These are phyloP conservation scores for Propithecus perrieri DNA, from an alignment of 2,797 vertebrate genomes.

Conservation along the genomic window DNA sequence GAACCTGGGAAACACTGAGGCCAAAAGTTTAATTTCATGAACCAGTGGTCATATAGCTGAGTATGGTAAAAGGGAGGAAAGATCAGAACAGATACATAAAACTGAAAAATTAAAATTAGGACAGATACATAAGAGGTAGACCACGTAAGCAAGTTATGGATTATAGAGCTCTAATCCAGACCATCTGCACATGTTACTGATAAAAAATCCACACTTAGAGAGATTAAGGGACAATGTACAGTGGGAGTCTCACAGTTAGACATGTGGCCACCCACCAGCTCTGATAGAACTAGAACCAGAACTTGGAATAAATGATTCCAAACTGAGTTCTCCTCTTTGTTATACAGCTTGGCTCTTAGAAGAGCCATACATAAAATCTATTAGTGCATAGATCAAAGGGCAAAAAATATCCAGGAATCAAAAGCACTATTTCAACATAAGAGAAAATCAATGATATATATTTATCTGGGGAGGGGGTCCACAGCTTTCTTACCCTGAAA, in stretches of 20 bases:
- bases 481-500: constrained; percentile 15
- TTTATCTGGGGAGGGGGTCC: not conserved
- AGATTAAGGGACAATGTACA: not conserved
- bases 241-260: not conserved
- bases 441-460: not conserved
- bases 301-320: constrained; percentile 18
- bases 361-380: not conserved
- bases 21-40: constrained; percentile 23
- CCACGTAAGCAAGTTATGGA: not conserved
- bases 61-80: not conserved
- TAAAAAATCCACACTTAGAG: not conserved
- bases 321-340: not conserved
- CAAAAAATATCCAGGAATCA: not conserved
- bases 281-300: not conserved
- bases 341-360: not conserved
- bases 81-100: not conserved
- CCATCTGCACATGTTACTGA: not conserved
- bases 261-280: not conserved
- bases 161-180: not conserved
- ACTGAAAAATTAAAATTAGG: constrained; percentile 2
- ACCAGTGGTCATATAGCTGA: not conserved
- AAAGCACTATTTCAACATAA: constrained; percentile 36
- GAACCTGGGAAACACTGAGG: not conserved
- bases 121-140: not conserved
- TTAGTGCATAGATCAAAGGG: not conserved